phyloP scores from a whole-genome alignment of 2,888 invertebrate genomes.

The Scelioninae gen. 1 region DNA sequence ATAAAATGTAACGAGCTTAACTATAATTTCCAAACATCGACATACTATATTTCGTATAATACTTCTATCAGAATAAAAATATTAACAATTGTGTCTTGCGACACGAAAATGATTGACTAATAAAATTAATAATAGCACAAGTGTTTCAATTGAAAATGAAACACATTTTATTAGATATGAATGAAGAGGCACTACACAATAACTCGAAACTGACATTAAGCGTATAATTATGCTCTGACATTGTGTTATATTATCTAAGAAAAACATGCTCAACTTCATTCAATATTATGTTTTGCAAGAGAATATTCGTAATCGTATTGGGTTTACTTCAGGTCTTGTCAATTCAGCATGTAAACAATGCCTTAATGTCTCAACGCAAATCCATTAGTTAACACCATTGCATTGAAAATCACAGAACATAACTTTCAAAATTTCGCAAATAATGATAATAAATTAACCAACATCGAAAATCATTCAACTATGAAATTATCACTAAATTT shows the following conservation, averaged over 20 bases:
- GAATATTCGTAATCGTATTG: conserved; percentile 43
- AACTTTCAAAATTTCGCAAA: too few species aligned
- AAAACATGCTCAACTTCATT: conserved; percentile 35
- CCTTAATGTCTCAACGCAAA: conserved; percentile 19
- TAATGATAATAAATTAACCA: too few species aligned
- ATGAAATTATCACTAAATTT: too few species aligned
- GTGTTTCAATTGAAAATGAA: background rate
- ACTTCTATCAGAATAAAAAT: conserved; percentile 11
- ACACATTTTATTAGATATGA: background rate
- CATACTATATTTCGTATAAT: background rate
- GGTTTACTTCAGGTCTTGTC: conserved; percentile 30
- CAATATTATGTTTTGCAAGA: conserved; percentile 34
- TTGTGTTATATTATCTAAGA: conserved; percentile 19
- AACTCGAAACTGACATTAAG: conserved; percentile 6
- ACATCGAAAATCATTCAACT: too few species aligned
- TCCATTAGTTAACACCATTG: background rate
- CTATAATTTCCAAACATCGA: conserved; percentile 23
- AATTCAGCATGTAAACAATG: conserved; percentile 36
- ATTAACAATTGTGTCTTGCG: conserved; percentile 11
- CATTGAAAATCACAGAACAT: too few species aligned
- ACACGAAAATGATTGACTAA: background rate
- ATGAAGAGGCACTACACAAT: background rate
- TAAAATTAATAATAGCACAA: background rate
- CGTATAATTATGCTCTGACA: conserved; percentile 5
- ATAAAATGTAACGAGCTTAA: conserved; percentile 35